Evolutionary conservation across 1,140 invertebrate genomes (phyloP), one percentile per base, ranked within the genome.

Genomic region (Sipha flava): DNA sequence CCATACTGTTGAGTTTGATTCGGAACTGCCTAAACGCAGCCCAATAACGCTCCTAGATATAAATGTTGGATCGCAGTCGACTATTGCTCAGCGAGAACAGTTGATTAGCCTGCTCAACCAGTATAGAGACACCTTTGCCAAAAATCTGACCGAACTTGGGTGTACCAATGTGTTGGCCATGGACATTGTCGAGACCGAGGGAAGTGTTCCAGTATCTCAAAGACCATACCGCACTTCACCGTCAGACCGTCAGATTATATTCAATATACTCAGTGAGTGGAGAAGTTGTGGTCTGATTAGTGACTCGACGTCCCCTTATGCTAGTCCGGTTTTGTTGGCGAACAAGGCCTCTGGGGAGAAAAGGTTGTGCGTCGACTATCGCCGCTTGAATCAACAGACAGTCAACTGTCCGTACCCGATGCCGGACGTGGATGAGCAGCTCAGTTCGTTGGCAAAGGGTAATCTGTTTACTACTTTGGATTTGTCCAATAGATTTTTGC

Each of bases 381-480:
- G n/a, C n/a, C n/a, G n/a, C n/a, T n/a, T n/a, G n/a, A n/a, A n/a
- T n/a, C n/a, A n/a, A n/a, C n/a, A n/a, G n/a, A n/a, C n/a, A n/a
- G n/a, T n/a, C n/a, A n/a, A n/a, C n/a, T n/a, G n/a, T n/a, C n/a
- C n/a, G n/a, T n/a, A n/a, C n/a, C n/a, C n/a, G n/a, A n/a, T n/a
- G n/a, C n/a, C n/a, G n/a, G n/a, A n/a, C n/a, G n/a, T n/a, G n/a
- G n/a, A n/a, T n/a, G n/a, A n/a, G n/a, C 47, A 45, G 14, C 16
- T 52, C 6, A 18, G 47, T n/a, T 82, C 88, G 12, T 88, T 88
- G 7, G 81, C 85, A 6, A 88, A 89, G 26, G 84, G 85, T 14
- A 86, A 88, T 26, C 85, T 85, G 21, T 81, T 87, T 72, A 83
- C 84, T 0, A 85, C 85, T 1, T 80, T 90, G 1, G 88, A 90